A percentile compares a stretch with the other conserved stretches of the same genome.
Evolutionary conservation across 2,888 invertebrate genomes (phyloP).

Genomic region (Esperia sulphurella): DNA sequence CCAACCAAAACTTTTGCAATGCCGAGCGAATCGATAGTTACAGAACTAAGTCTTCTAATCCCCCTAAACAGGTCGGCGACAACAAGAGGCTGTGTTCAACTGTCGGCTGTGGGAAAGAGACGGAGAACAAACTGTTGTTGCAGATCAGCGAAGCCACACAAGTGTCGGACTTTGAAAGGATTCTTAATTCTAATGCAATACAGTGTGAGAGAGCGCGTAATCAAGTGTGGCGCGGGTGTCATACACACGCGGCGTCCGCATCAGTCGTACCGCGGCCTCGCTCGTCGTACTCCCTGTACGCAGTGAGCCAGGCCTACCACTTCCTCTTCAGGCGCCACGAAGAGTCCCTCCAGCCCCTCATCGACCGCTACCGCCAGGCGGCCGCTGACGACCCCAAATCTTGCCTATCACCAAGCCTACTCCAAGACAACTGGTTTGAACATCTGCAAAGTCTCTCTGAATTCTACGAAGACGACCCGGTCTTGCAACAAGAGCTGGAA

Average conservation of each 20-base stretch:
- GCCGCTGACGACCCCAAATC: slow-evolving; percentile 33
- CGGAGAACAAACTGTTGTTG: slow-evolving; percentile 72
- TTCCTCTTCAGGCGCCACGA: slow-evolving; percentile 69
- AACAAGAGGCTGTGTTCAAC: slow-evolving; percentile 68
- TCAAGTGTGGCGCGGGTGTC: slow-evolving; percentile 64
- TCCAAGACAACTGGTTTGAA: slow-evolving; percentile 57
- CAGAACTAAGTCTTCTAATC: slow-evolving; percentile 62
- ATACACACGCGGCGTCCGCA: slow-evolving; percentile 47
- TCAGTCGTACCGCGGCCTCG: slow-evolving; percentile 54
- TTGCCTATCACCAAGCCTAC: slow-evolving; percentile 39
- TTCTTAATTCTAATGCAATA: slow-evolving; percentile 80
- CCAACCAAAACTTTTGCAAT: slow-evolving; percentile 27
- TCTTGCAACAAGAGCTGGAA: slow-evolving; percentile 54
- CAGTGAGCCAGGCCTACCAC: slow-evolving; percentile 67
- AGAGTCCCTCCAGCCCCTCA: slow-evolving; percentile 64
- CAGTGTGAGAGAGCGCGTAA: slow-evolving; percentile 60
- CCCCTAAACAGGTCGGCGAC: slow-evolving; percentile 67
- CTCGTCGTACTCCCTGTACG: slow-evolving; percentile 64
- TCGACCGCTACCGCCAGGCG: slow-evolving; percentile 54
- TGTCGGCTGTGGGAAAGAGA: slow-evolving; percentile 59
- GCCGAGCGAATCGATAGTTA: slow-evolving; percentile 43
- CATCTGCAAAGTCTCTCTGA: slow-evolving; percentile 67
- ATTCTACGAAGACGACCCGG: slow-evolving; percentile 72
- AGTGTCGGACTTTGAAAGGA: slow-evolving; percentile 81
- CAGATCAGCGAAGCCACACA: slow-evolving; percentile 81